Conservation (phyloP, 2,888 invertebrate genomes). For the Sphaerophoria rueppellii region DNA sequence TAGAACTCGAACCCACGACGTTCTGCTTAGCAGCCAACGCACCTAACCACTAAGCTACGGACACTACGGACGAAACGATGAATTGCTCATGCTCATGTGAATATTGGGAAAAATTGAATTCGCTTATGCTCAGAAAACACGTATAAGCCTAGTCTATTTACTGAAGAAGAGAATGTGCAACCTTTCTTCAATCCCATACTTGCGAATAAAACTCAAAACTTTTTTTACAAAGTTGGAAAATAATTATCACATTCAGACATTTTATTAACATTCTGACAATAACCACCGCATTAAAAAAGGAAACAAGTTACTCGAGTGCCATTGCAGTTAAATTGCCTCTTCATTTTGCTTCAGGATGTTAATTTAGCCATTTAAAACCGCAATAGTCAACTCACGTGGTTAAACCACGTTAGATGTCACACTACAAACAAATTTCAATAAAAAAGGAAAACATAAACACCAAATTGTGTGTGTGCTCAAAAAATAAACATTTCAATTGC, state of each 20-base stretch:
- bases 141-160: no score
- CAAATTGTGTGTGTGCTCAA: background rate
- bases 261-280: no score
- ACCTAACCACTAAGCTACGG: no score
- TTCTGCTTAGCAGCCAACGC: no score
- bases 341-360: background rate
- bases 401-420: constrained; percentile 9
- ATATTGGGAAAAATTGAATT: constrained; percentile 31
- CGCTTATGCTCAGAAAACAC: no score
- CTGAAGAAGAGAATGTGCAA: no score
- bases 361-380: constrained; percentile 8
- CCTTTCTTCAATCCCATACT: no score
- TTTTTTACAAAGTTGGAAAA: no score
- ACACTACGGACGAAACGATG: no score
- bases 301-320: background rate
- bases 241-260: no score
- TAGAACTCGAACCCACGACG: no score
- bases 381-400: background rate
- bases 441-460: background rate
- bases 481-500: background rate
- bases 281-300: background rate
- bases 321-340: background rate
- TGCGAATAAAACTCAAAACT: no score
- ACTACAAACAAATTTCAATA: background rate
- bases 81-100: constrained; percentile 34